Conservation (phyloP, 1,140 invertebrate genomes). For the Dreissena rostriformis region DNA sequence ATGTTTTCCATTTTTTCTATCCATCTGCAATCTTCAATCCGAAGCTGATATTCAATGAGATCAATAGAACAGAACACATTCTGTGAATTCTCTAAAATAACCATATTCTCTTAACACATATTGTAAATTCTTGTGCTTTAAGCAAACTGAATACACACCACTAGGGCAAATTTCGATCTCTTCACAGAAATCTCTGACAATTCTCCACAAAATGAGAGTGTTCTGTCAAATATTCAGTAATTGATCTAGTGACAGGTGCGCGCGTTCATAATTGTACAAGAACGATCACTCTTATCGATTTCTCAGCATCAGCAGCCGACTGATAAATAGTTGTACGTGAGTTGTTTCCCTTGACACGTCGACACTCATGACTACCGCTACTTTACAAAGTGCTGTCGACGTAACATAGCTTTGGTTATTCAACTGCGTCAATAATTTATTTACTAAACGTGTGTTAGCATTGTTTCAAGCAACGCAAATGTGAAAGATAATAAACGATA, state of each 20-base stretch:
- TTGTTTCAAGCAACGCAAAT: too few relatives aligned
- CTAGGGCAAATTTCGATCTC: neutral
- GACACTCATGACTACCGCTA: too few relatives aligned
- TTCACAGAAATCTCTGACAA: neutral
- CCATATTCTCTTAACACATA: neutral
- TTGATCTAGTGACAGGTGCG: conserved; percentile 34
- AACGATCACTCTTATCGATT: conserved; percentile 32
- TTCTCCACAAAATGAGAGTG: conserved; percentile 1
- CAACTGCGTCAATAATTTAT: too few relatives aligned
- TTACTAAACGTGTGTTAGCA: too few relatives aligned
- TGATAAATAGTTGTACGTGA: neutral
- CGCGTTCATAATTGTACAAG: conserved; percentile 51
- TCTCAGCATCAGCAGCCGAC: conserved; percentile 31
- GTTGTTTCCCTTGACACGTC: conserved; percentile 6
- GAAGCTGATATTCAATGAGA: neutral
- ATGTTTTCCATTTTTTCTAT: too few relatives aligned
- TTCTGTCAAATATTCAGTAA: conserved; percentile 38
- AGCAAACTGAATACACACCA: neutral
- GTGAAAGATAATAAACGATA: too few relatives aligned
- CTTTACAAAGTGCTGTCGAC: too few relatives aligned
- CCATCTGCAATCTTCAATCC: neutral
- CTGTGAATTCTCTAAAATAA: neutral
- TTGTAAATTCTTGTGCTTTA: neutral
- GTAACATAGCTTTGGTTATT: too few relatives aligned
- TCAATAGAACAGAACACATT: neutral